phyloP scores from a whole-genome alignment of 2,888 invertebrate genomes.

The Hirtodrosophila alboralis region DNA sequence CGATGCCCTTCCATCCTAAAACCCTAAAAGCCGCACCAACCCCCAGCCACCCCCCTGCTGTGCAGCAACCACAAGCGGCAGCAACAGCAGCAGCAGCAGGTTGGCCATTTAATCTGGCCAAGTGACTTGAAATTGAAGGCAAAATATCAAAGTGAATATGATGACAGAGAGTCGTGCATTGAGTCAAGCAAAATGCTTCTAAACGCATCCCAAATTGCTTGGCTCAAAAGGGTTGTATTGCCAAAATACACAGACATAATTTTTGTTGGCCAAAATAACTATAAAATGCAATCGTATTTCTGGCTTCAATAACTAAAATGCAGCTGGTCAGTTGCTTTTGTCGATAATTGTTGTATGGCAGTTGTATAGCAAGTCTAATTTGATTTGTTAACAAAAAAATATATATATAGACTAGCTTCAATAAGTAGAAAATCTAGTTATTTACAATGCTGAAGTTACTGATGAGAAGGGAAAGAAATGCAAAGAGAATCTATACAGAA shows the following conservation, averaged over 20 bases:
- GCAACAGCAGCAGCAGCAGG: conserved; percentile 23
- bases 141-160: conserved; percentile 78
- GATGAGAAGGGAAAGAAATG: too few relatives aligned
- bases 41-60: neutral
- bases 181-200: conserved; percentile 21
- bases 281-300: conserved; percentile 4
- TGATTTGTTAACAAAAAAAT: too few relatives aligned
- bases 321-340: neutral
- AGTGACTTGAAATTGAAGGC: conserved; percentile 72
- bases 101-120: conserved; percentile 72
- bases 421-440: too few relatives aligned
- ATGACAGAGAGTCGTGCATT: conserved; percentile 43
- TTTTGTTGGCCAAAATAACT: neutral
- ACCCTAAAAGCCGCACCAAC: conserved; percentile 4
- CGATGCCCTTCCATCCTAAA: conserved; percentile 23
- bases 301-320: conserved; percentile 1
- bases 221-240: conserved; percentile 1
- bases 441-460: too few relatives aligned
- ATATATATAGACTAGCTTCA: too few relatives aligned
- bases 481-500: too few relatives aligned
- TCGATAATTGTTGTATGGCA: neutral
- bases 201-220: conserved; percentile 17
- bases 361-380: too few relatives aligned
- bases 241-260: neutral
- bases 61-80: conserved; percentile 51